Percentiles rank a stretch among this genome's conserved stretches.
Evolutionary conservation across 2,888 invertebrate species (phyloP).

Genomic region (Dolomedes plantarius): DNA sequence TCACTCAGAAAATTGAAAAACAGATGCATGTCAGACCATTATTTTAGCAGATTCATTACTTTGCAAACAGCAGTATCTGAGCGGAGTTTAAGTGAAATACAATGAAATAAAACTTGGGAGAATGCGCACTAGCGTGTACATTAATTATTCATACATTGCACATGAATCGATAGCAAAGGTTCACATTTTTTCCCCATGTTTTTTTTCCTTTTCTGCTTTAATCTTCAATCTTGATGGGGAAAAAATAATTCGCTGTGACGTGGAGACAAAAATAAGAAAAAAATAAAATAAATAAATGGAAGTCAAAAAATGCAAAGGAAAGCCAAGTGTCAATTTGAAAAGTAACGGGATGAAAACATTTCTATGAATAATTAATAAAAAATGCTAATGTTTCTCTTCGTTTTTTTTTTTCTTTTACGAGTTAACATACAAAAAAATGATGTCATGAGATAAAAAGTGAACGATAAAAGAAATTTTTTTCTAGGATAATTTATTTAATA

Average conservation of each 20-base stretch:
- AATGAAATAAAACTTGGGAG: neutral
- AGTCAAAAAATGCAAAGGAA: constrained; percentile 4
- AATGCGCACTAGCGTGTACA: constrained; percentile 17
- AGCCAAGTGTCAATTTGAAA: constrained; percentile 64
- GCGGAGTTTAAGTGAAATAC: neutral
- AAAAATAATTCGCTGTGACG: constrained; percentile 2
- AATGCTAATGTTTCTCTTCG: constrained; percentile 48
- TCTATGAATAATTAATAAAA: constrained; percentile 64
- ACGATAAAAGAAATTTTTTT: neutral
- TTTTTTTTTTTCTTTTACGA: neutral
- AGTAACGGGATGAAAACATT: constrained; percentile 58
- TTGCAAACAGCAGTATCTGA: neutral
- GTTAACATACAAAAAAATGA: neutral
- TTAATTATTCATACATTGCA: constrained; percentile 43
- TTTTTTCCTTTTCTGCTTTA: constrained; percentile 3
- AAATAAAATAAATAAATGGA: constrained; percentile 1
- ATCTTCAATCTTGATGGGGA: constrained; percentile 7
- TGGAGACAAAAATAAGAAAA: neutral
- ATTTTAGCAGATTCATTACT: constrained; percentile 9
- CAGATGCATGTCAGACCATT: neutral
- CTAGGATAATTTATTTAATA: constrained; percentile 7
- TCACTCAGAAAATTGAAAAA: constrained; percentile 1
- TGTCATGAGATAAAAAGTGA: neutral
- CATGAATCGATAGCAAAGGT: constrained; percentile 18
- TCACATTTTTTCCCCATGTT: constrained; percentile 8